Base-by-base conservation (phyloP, 2,113 vertebrate species). In the Syngnathus floridae region DNA sequence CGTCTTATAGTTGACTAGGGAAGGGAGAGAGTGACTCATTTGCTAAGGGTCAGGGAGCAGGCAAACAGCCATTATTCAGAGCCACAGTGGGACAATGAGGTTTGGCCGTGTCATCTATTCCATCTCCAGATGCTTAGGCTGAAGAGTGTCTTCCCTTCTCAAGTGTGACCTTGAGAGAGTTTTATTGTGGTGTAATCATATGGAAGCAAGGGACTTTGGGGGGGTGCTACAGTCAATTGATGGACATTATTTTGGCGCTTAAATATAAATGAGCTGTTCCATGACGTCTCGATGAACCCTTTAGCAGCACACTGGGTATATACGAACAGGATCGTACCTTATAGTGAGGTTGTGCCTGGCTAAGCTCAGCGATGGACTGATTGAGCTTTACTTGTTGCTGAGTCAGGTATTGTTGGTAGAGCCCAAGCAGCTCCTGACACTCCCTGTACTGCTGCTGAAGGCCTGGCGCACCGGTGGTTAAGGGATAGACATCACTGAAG, bases 351-450 rank as follows among this genome's bases (percentile, higher is more conserved):
- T 82, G 88, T 38, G 84, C 76, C 79, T 90, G 88, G 81, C 78
- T 90, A 70, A 92, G 90, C 75, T 94, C 90, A 21, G 92, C 88
- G 49, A 96, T 90, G 65, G 94, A 95, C 67, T 2, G 90, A 71
- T 90, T 93, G 14, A 97, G 93, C 66, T 96, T 95, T 22, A 93
- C 90, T 74, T 98, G 94, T 84, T 97, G 94, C 76, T 97, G 94
- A 56, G 93, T 92, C 10, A 99, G 91, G 71, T 96, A 96, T 75
- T 94, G 94, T 87, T 98, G 96, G 87, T 98, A 98, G n/a, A 98
- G 93, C 21, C 89, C 92, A 58, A 99, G 81, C 80, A 98, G 91
- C 86, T 98, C 95, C 89, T 98, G 95, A 76, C 96, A 99, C 84
- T 99, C 95, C 86, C 84, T 92, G 83, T 97, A 98, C 77, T 99